Evolutionary conservation across 2,113 vertebrate genomes (phyloP).

Genomic region (Neoarius graeffei): DNA sequence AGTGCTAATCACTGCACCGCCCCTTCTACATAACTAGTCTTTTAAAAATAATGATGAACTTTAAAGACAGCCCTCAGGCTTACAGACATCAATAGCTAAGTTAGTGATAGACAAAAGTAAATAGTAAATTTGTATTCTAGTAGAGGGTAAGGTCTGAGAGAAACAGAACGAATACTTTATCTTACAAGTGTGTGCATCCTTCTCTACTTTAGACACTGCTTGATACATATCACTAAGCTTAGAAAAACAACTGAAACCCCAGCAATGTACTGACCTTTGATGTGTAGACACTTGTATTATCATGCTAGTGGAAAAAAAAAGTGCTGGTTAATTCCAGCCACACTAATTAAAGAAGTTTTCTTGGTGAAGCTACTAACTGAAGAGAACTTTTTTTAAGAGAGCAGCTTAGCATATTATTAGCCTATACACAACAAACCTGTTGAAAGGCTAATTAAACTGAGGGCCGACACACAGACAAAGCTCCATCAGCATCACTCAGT

Average conservation of each 20-base stretch:
- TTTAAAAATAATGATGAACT: background rate
- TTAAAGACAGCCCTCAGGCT: background rate
- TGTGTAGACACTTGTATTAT: slow-evolving; percentile 41
- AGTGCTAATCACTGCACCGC: too few relatives aligned
- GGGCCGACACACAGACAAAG: slow-evolving; percentile 44
- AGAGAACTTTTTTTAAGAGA: slow-evolving; percentile 50
- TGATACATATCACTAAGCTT: slow-evolving; percentile 4
- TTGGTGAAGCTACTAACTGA: slow-evolving; percentile 47
- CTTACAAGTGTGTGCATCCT: background rate
- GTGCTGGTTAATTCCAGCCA: slow-evolving; percentile 51
- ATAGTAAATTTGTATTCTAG: background rate
- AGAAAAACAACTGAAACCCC: background rate
- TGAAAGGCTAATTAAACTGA: slow-evolving; percentile 57
- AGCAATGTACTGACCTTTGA: slow-evolving; percentile 16
- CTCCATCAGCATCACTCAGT: slow-evolving; percentile 49
- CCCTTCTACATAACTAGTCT: background rate
- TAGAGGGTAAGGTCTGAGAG: background rate
- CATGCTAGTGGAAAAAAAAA: slow-evolving; percentile 39
- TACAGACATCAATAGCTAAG: background rate
- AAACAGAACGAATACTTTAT: background rate
- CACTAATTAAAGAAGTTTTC: slow-evolving; percentile 58
- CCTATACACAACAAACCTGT: slow-evolving; percentile 54
- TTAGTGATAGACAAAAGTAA: background rate
- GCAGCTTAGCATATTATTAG: slow-evolving; percentile 57
- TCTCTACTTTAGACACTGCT: background rate